Conservation (phyloP, 2,113 vertebrate species). For the Crotalus helleri region DNA sequence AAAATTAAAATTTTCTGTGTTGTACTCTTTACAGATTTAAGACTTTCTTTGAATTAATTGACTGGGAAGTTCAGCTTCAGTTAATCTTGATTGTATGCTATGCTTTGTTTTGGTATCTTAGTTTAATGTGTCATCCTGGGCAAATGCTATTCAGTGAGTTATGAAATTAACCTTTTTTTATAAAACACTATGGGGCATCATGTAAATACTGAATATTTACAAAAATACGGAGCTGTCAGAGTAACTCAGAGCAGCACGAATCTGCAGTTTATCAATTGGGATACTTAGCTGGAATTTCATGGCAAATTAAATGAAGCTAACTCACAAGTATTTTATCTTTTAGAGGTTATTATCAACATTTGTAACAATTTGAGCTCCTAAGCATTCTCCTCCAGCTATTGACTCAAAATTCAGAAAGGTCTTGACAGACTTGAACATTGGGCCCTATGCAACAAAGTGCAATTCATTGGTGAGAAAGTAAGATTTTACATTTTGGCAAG, state of each 20-base stretch:
- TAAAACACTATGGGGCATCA: neutral
- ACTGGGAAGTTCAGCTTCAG: slow-evolving; percentile 3
- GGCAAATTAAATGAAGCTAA: neutral
- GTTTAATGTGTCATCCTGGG: slow-evolving; percentile 22
- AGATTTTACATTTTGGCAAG: neutral
- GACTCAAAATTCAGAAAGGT: neutral
- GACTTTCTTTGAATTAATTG: slow-evolving; percentile 24
- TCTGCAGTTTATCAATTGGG: neutral
- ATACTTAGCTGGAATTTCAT: neutral
- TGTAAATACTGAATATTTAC: neutral
- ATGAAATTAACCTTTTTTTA: slow-evolving; percentile 7
- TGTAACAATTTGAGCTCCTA: neutral
- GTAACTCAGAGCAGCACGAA: neutral
- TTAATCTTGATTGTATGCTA: slow-evolving; percentile 31
- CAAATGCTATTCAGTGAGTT: slow-evolving; percentile 5
- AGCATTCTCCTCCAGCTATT: neutral
- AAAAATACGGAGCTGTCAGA: neutral
- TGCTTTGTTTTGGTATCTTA: slow-evolving; percentile 29
- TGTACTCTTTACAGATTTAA: slow-evolving; percentile 2
- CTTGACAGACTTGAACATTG: neutral
- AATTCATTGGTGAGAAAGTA: neutral
- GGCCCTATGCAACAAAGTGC: neutral
- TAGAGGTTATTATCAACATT: neutral
- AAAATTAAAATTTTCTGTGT: neutral
- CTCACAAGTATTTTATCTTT: slow-evolving; percentile 1